These are phyloP conservation scores for Ardeotis arabs DNA, from an alignment of 2,113 vertebrate species.

Conservation along the genomic window DNA sequence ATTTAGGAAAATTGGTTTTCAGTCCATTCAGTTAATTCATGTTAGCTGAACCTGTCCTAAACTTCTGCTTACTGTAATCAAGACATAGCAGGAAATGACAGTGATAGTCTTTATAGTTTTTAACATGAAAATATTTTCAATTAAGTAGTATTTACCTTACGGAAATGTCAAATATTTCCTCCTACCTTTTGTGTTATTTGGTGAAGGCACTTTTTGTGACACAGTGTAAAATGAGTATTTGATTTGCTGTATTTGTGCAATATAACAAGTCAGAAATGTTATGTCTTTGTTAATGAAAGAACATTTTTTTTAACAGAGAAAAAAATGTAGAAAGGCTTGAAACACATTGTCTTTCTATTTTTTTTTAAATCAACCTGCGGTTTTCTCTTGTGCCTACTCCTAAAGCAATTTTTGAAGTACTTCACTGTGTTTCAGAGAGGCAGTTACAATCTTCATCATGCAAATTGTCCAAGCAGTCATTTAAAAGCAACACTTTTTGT, in stretches of 20 bases:
- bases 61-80: background rate
- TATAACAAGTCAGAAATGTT: background rate
- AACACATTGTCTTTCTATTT: background rate
- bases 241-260: background rate
- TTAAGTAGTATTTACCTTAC: background rate
- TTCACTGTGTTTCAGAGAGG: background rate
- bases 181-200: background rate
- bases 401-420: background rate
- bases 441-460: background rate
- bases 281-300: background rate
- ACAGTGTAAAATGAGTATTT: background rate
- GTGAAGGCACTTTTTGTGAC: background rate
- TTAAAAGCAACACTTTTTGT: background rate
- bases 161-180: background rate
- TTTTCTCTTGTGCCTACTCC: background rate
- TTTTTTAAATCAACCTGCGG: accelerated
- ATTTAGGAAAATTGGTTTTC: background rate
- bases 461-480: slow-evolving; percentile 11
- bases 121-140: background rate
- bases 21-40: background rate
- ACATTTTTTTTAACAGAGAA: background rate
- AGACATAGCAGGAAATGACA: background rate
- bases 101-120: background rate
- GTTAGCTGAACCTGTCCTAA: background rate
- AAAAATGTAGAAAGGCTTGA: background rate